These are phyloP conservation scores for Euspilapteryx auroguttella DNA, from an alignment of 2,888 invertebrate genomes.

Conservation along the genomic window DNA sequence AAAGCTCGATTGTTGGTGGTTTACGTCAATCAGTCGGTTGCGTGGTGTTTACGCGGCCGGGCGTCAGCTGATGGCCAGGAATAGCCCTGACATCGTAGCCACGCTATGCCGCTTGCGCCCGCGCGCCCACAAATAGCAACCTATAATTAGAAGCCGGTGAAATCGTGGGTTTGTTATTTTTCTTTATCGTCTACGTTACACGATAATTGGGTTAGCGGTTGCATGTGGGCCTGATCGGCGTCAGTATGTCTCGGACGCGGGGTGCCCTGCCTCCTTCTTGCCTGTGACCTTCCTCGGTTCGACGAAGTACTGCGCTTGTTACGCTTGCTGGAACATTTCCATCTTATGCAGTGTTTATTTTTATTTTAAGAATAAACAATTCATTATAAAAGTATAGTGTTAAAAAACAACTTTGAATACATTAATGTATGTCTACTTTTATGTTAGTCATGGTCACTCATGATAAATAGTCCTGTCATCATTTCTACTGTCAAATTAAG, in stretches of 20 bases:
- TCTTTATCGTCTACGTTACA: conserved; percentile 60
- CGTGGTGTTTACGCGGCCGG: conserved; percentile 50
- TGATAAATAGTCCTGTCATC: no score
- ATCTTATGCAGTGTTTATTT: no score
- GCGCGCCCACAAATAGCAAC: conserved; percentile 55
- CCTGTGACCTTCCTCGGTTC: neutral
- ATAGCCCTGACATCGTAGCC: conserved; percentile 59
- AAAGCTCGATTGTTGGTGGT: conserved; percentile 57
- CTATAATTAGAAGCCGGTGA: conserved; percentile 58
- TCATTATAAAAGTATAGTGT: no score
- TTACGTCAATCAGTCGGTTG: conserved; percentile 54
- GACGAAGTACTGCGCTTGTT: no score
- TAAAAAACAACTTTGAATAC: no score
- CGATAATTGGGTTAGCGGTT: conserved; percentile 59
- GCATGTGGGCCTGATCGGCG: conserved; percentile 55
- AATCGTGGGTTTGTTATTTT: conserved; percentile 63
- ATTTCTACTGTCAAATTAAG: no score
- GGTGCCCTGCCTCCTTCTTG: neutral
- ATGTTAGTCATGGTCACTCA: no score
- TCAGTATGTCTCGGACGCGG: conserved; percentile 48
- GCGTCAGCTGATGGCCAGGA: conserved; percentile 58
- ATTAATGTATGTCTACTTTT: no score
- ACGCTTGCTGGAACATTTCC: no score
- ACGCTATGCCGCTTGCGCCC: conserved; percentile 57
- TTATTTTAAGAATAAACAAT: no score